Conservation (phyloP, 1,140 invertebrate species). For the Cecropterus lyciades region DNA sequence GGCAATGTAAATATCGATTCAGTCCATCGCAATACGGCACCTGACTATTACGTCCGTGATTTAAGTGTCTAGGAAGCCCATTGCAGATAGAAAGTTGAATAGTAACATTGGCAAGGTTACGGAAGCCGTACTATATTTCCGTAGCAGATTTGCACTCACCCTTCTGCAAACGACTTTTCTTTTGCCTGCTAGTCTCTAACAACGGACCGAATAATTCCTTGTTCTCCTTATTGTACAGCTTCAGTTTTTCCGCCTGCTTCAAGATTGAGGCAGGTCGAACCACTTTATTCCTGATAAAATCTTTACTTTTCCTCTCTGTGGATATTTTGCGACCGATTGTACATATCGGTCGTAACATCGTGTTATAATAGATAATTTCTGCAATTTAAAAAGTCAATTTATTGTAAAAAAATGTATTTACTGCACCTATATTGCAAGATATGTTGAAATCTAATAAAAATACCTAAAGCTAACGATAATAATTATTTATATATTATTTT, state of each 20-base stretch:
- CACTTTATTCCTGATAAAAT: constrained; percentile 69
- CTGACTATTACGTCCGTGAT: constrained; percentile 3
- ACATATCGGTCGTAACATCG: constrained; percentile 42
- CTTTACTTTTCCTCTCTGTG: constrained; percentile 46
- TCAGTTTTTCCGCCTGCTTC: constrained; percentile 71
- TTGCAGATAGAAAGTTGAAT: constrained; percentile 38
- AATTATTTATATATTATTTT: too few relatives aligned
- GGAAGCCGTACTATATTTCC: constrained; percentile 32
- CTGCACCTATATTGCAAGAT: too few relatives aligned
- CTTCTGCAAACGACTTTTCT: constrained; percentile 63
- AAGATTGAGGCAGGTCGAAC: constrained; percentile 63
- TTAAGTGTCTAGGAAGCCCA: constrained; percentile 15
- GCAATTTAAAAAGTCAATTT: neutral
- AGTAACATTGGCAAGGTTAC: constrained; percentile 37
- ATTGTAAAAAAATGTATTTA: too few relatives aligned
- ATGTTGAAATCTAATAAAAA: too few relatives aligned
- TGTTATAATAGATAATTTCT: neutral
- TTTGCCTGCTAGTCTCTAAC: constrained; percentile 71
- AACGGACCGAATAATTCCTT: constrained; percentile 77
- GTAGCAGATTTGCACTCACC: constrained; percentile 54
- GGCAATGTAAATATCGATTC: neutral
- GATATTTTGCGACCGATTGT: constrained; percentile 33
- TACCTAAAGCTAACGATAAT: too few relatives aligned
- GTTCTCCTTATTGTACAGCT: constrained; percentile 74
- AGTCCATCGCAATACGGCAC: constrained; percentile 1